Percentiles rank a stretch among this genome's conserved stretches.
These are phyloP conservation scores for Nomada lathburiana DNA, from an alignment of 2,888 invertebrate genomes.

Conservation along the genomic window DNA sequence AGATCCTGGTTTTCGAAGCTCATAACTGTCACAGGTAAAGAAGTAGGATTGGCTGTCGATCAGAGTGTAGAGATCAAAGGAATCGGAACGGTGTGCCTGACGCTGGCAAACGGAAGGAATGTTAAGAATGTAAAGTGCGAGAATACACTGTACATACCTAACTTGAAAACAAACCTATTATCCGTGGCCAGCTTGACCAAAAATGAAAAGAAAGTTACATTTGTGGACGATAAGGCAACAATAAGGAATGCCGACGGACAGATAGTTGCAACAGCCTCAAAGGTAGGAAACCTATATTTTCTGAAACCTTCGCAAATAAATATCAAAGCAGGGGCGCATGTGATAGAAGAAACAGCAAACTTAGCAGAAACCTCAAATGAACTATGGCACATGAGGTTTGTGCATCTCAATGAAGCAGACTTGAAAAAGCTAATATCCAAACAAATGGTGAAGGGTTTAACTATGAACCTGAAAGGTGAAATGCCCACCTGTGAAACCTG, in stretches of 20 bases:
- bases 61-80: not conserved
- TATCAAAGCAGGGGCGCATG: too few relatives aligned
- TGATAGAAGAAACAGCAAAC: too few relatives aligned
- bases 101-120: not conserved
- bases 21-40: not conserved
- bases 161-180: slow-evolving; percentile 2
- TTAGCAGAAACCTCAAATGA: too few relatives aligned
- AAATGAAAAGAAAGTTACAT: not conserved
- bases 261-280: not conserved
- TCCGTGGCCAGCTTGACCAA: slow-evolving; percentile 1
- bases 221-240: not conserved
- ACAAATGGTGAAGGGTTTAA: too few relatives aligned
- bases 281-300: not conserved
- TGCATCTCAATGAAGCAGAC: slow-evolving; percentile 3
- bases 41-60: not conserved
- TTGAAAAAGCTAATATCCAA: too few relatives aligned
- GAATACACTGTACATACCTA: slow-evolving; percentile 1
- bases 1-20: not conserved
- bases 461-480: too few relatives aligned
- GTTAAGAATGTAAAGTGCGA: not conserved
- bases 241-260: not conserved
- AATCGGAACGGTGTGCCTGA: not conserved
- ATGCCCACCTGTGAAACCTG: too few relatives aligned
- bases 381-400: not conserved
- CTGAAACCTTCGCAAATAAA: not conserved